phyloP scores from a whole-genome alignment of 2,797 vertebrate genomes.

The Kryptolebias ocellatus region DNA sequence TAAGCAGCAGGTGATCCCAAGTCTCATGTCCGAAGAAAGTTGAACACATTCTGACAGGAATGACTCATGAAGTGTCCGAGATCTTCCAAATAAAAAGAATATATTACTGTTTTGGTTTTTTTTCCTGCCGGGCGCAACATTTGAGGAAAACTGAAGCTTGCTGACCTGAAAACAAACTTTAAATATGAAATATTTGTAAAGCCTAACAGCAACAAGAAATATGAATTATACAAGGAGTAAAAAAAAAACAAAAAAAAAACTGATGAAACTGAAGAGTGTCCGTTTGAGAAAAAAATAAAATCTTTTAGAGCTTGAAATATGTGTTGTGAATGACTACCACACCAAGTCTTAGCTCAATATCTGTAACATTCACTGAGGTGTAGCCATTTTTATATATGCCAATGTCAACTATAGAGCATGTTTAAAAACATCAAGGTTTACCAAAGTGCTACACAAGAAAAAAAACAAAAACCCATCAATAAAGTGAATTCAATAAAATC shows the following conservation, averaged over 20 bases:
- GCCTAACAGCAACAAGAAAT: not conserved
- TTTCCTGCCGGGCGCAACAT: not conserved
- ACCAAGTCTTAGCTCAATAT: too few relatives aligned
- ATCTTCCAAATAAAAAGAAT: not conserved
- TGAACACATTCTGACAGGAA: not conserved
- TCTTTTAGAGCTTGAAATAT: too few relatives aligned
- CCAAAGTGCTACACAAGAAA: too few relatives aligned
- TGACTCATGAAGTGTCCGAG: not conserved
- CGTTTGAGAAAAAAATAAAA: not conserved
- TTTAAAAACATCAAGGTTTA: too few relatives aligned
- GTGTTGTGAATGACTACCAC: too few relatives aligned
- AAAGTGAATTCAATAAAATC: too few relatives aligned
- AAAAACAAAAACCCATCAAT: too few relatives aligned
- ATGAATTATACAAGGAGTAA: not conserved
- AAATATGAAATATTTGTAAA: not conserved
- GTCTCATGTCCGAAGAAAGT: too few relatives aligned
- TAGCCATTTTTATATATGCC: too few relatives aligned
- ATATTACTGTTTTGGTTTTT: not conserved
- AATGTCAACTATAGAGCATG: too few relatives aligned
- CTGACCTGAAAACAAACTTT: not conserved
- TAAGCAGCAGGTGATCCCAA: not conserved
- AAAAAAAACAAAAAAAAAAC: not conserved
- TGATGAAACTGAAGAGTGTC: not conserved
- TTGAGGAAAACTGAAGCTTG: not conserved
- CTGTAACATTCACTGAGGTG: too few relatives aligned